Evolutionary conservation across 2,113 vertebrate species (phyloP).

Genomic region (Triplophysa dalaica): DNA sequence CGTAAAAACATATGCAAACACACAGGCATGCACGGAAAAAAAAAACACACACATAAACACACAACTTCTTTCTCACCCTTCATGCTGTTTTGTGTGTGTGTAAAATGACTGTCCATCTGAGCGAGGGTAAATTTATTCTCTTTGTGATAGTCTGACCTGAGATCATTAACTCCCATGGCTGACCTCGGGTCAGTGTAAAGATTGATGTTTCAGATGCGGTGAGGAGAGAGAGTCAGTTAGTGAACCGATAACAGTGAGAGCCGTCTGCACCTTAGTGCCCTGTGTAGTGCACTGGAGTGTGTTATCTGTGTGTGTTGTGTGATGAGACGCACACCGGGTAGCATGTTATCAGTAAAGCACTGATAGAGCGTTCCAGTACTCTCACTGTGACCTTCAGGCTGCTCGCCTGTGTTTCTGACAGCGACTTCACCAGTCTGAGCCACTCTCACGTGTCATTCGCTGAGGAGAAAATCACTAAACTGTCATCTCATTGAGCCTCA

Average conservation of each 20-base stretch:
- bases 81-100: too few species aligned
- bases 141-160: background rate
- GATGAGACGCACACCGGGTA: slow-evolving; percentile 21
- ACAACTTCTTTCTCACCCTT: too few species aligned
- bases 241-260: slow-evolving; percentile 16
- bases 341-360: slow-evolving; percentile 10
- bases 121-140: too few species aligned
- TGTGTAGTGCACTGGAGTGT: slow-evolving; percentile 5
- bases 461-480: too few species aligned
- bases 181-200: background rate
- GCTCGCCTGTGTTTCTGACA: background rate
- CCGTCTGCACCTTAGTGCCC: background rate
- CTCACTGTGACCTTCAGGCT: slow-evolving; percentile 14
- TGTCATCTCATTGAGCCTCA: too few species aligned
- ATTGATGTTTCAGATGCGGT: too few species aligned
- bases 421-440: background rate
- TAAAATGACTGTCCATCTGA: too few species aligned
- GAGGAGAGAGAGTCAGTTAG: background rate
- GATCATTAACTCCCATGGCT: background rate
- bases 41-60: too few species aligned
- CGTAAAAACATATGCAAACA: too few species aligned
- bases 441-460: too few species aligned
- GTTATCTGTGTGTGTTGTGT: background rate
- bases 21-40: too few species aligned
- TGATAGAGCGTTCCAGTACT: background rate